These are phyloP conservation scores for Pachycephus smyrnensis DNA, from an alignment of 2,888 invertebrate genomes.

Conservation along the genomic window DNA sequence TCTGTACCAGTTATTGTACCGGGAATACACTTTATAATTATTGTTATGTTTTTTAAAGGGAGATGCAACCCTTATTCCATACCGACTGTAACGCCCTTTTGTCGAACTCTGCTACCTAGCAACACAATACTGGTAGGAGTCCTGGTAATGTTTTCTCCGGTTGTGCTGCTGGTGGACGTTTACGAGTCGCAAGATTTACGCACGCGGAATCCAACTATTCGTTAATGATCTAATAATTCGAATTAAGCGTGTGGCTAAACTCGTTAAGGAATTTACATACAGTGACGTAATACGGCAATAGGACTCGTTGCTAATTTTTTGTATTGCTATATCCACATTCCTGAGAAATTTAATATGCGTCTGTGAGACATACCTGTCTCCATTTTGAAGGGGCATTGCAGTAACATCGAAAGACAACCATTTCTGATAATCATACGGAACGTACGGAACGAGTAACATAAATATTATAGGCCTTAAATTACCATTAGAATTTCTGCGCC, in stretches of 20 bases:
- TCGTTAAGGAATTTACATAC: neutral
- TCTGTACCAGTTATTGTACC: no score
- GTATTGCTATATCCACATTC: neutral
- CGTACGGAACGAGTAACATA: neutral
- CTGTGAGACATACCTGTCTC: neutral
- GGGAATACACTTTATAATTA: no score
- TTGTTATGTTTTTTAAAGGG: no score
- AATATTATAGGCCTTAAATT: neutral
- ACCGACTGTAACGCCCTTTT: neutral
- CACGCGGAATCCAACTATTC: slow-evolving; percentile 10
- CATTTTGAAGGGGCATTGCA: neutral
- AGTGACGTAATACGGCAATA: neutral
- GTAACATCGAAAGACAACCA: neutral
- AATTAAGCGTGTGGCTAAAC: neutral
- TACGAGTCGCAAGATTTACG: slow-evolving; percentile 14
- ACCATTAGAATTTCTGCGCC: neutral
- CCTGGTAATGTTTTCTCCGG: neutral
- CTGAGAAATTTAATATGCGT: neutral
- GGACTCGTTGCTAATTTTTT: neutral
- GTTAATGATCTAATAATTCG: slow-evolving; percentile 19
- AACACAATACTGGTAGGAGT: neutral
- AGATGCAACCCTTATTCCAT: no score
- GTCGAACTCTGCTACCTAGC: neutral
- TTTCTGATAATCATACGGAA: neutral
- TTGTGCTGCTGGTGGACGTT: neutral